Base-by-base conservation (phyloP, 2,888 invertebrate species). In the Orthosia incerta region DNA sequence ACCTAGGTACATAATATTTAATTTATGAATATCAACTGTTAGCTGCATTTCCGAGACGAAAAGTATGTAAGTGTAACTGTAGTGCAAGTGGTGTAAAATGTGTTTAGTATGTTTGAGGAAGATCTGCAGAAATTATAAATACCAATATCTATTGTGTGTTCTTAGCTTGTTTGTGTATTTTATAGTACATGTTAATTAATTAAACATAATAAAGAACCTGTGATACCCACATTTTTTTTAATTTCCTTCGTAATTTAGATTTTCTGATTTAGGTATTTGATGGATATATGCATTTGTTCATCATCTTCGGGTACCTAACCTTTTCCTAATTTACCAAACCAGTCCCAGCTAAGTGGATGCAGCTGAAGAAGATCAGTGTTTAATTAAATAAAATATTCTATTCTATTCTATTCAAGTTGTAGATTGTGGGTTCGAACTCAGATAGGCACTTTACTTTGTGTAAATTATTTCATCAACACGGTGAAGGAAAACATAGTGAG, bases 151-250 rank as follows among this genome's bases (percentile, higher is more conserved):
- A 7, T 26, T 46, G 1, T 55, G 46, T 55, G 7, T 18, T 12
- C 11, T 71, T 46, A 45, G 45, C 16, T 70, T 23, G 48, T 26
- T 70, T 71, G 20, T 51, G 12, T 69, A 23, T 66, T 56, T 18
- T 20, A 26, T 13, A 62, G 7, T 20, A 48, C 16, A 64, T n/a
- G 5, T n/a, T n/a, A 63, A 45, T 48, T 9, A 67, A 23, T 16
- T 13, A 5, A 23, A 60, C 12, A 61, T 48, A n/a, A n/a, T 26
- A 46, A 13, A 9, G 2, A 51, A 51, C 4, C n/a, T 23, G 0
- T 51, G 20, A n/a, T 16, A 51, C 45, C 16, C 39, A 9, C 4
- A 39, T 39, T 39, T 39, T 39, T 9, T 39, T 7, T 39, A 9
- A 39, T 39, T 39, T 9, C 39, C 39, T 9, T 9, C 9, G 39